phyloP scores from a whole-genome alignment of 2,113 vertebrate species.

The Arvicanthis niloticus region DNA sequence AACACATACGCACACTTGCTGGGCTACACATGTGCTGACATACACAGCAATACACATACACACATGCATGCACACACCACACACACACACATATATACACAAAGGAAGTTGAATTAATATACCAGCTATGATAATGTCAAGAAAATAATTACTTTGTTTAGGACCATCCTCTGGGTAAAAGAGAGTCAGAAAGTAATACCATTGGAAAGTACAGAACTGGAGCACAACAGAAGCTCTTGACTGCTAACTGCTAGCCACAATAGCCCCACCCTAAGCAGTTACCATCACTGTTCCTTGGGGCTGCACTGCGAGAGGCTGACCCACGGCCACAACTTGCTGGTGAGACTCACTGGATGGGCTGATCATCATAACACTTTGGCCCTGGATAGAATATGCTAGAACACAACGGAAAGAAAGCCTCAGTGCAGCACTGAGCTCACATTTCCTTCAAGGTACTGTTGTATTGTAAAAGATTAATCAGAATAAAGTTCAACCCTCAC shows the following conservation, averaged over 20 bases:
- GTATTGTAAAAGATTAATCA: conserved; percentile 53
- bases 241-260: not conserved
- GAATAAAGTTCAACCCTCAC: conserved; percentile 18
- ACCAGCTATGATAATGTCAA: conserved; percentile 28
- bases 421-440: conserved; percentile 60
- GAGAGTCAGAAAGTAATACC: not conserved
- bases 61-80: not conserved
- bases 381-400: conserved; percentile 98
- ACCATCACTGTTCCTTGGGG: conserved; percentile 99
- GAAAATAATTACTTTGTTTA: not conserved
- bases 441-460: conserved; percentile 3
- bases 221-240: not conserved
- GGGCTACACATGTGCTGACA: not conserved
- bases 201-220: not conserved
- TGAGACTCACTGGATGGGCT: conserved; percentile 99
- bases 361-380: conserved; percentile 97
- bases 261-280: conserved; percentile 65
- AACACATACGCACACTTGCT: not conserved
- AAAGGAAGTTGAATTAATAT: not conserved
- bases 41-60: not conserved
- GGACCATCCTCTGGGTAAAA: not conserved
- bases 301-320: conserved; percentile 96
- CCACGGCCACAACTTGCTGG: conserved; percentile 99
- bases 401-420: conserved; percentile 59
- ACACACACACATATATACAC: not conserved